Conservation (phyloP, 2,888 invertebrate species). For the Poecilus cupreus region DNA sequence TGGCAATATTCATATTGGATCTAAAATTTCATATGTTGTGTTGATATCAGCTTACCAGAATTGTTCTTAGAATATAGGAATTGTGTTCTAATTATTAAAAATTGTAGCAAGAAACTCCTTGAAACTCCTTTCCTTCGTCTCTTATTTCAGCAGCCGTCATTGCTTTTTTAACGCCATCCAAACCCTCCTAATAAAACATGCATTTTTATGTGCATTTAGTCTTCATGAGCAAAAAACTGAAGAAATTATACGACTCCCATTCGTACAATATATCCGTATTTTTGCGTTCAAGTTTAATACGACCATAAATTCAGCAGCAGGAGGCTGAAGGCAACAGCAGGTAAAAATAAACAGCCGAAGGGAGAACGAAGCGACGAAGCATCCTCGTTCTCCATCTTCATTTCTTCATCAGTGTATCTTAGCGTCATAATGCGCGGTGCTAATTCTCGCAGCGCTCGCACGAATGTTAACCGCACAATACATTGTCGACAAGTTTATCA, state of each 20-base stretch:
- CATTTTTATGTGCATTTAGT: constrained; percentile 55
- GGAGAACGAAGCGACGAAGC: constrained; percentile 4
- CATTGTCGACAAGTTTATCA: constrained; percentile 73
- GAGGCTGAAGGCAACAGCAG: constrained; percentile 12
- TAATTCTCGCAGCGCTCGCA: constrained; percentile 64
- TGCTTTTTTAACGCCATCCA: constrained; percentile 5
- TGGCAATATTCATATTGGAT: too few relatives aligned
- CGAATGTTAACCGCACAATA: constrained; percentile 66
- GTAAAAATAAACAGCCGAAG: constrained; percentile 25
- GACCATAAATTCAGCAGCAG: constrained; percentile 46
- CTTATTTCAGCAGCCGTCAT: neutral
- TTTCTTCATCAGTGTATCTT: constrained; percentile 25
- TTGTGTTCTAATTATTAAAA: too few relatives aligned
- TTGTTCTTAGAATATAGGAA: too few relatives aligned
- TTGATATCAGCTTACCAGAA: too few relatives aligned
- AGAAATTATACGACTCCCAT: constrained; percentile 56
- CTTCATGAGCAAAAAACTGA: constrained; percentile 16
- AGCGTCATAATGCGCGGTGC: constrained; percentile 46
- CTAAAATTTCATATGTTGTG: too few relatives aligned
- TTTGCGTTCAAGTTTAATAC: constrained; percentile 57
- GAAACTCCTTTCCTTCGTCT: too few relatives aligned
- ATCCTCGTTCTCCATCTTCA: constrained; percentile 27
- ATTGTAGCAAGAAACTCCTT: too few relatives aligned
- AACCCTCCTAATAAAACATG: constrained; percentile 46
- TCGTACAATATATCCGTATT: constrained; percentile 54